Percentiles rank a stretch among this genome's conserved stretches.
Conservation (phyloP, 2,113 vertebrate species). For the Furnarius figulus region DNA sequence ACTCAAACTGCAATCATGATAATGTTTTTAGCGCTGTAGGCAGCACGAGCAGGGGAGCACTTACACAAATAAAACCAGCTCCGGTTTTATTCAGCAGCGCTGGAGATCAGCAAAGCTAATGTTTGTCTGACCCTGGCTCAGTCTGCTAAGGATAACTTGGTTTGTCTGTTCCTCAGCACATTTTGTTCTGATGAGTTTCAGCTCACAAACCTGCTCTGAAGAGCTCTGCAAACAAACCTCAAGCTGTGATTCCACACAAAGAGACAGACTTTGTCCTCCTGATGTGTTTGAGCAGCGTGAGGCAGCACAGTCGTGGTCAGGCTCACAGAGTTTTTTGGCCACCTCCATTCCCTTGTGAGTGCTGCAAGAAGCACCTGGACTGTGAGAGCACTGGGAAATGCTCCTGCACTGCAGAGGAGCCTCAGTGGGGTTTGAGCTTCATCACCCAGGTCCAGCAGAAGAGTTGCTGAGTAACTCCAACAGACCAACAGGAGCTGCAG, state of each 20-base stretch:
- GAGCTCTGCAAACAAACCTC: background rate
- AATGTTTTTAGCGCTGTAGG: background rate
- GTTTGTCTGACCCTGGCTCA: background rate
- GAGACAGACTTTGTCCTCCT: background rate
- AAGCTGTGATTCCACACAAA: fast-evolving
- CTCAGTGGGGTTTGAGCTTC: background rate
- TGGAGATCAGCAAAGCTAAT: background rate
- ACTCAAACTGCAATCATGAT: background rate
- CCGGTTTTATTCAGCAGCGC: background rate
- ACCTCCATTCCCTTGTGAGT: fast-evolving
- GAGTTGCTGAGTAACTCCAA: background rate
- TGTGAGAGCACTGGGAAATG: fast-evolving
- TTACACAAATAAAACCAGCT: background rate
- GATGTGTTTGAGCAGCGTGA: background rate
- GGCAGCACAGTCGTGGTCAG: fast-evolving
- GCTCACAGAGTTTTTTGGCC: background rate
- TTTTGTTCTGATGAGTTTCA: background rate
- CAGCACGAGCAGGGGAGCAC: background rate
- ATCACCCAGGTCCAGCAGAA: background rate
- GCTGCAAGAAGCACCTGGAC: fast-evolving
- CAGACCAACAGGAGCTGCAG: background rate
- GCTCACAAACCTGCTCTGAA: background rate
- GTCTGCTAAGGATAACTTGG: background rate
- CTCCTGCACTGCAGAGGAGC: background rate
- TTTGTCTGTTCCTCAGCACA: background rate